Base-by-base conservation (phyloP, 37 sponge, comb jelly and placozoan genomes). In the Halichondria panicea region DNA sequence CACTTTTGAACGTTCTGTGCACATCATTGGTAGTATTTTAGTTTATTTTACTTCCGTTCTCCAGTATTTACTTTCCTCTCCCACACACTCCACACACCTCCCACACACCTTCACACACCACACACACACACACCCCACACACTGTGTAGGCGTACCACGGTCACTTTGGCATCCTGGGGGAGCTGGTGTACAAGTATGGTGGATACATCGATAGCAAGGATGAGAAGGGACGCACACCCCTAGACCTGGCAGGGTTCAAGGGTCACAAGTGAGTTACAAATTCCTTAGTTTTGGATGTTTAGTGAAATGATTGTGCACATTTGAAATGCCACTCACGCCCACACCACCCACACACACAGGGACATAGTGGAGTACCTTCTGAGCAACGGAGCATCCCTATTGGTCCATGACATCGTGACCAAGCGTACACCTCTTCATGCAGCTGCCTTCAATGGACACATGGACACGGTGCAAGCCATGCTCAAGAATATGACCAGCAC, bases 401-500 rank as follows among this genome's bases (percentile, higher is more conserved):
- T 86, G 44, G 85, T 81, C 21, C 83, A 81, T 55, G 94, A 93
- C 56, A 22, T 41, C 3, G 71, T 74, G 4, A 63, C 89, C 33
- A 85, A 93, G 41, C 69, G 94, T 4, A 93, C 89, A 21, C 90
- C 94, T 0, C 72, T 93, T 22, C 94, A 93, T 55, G 89, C 94
- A 37, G 87, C 94, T 31, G 92, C 94, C 42, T 28, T 42, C n/a
- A 89, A 93, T 74, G 94, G 94, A 44, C 90, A 93, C 68, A 33
- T 46, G 59, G 87, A 87, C 21, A 71, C 77, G 50, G 71, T 92
- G 19, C 56, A 38, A 33, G 69, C 55, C 15, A 75, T 92, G 80
- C 72, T 92, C 19, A 77, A 76, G 25, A 55, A 87, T 48, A 30
- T 92, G 7, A 72, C 74, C 37, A 85, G 62, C 71, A 50, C 67